Percentiles rank a stretch among this genome's conserved stretches.
Evolutionary conservation across 2,888 invertebrate genomes (phyloP).

Genomic region (Rhamphomyia laevipes): DNA sequence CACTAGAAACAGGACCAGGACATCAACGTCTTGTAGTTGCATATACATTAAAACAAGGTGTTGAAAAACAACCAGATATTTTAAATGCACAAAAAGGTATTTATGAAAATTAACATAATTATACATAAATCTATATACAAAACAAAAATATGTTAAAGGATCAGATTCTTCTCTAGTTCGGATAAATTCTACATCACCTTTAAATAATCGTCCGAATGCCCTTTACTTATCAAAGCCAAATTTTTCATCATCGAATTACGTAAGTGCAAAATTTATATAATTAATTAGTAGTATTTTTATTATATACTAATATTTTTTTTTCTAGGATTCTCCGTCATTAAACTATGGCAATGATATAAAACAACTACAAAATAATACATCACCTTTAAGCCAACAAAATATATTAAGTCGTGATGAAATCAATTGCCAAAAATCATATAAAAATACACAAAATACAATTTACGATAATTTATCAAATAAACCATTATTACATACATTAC

Average conservation of each 20-base stretch:
- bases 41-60: conserved; percentile 68
- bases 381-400: conserved; percentile 16
- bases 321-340: conserved; percentile 14
- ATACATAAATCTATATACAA: too few species aligned
- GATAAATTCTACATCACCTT: conserved; percentile 27
- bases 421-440: conserved; percentile 16
- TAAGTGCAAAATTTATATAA: conserved; percentile 20
- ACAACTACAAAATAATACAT: neutral
- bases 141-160: conserved; percentile 7
- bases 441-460: conserved; percentile 7
- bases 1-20: conserved; percentile 65
- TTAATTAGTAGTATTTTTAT: neutral
- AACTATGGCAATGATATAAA: conserved; percentile 11
- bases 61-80: conserved; percentile 64
- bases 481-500: conserved; percentile 15
- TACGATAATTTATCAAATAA: conserved; percentile 11
- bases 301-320: neutral
- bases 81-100: conserved; percentile 64
- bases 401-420: conserved; percentile 21
- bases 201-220: conserved; percentile 33
- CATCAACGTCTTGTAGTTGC: conserved; percentile 77
- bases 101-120: too few species aligned
- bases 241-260: conserved; percentile 28
- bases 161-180: conserved; percentile 11
- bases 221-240: conserved; percentile 26